Evolutionary conservation across 2,888 invertebrate genomes (phyloP).

Genomic region (Dolichomitus sp.): DNA sequence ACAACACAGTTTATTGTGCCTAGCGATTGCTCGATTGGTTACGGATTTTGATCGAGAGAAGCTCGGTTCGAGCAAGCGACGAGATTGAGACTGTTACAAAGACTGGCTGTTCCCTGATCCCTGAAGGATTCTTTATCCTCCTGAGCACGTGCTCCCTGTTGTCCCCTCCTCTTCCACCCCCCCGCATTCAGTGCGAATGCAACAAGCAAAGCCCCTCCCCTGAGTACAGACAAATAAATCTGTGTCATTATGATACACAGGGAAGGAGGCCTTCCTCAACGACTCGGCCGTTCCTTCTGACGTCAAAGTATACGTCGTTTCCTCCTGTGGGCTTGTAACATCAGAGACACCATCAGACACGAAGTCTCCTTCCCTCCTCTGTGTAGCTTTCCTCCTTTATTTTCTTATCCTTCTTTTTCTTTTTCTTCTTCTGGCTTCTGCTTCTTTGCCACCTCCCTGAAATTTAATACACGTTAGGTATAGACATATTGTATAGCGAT

Average conservation of each 20-base stretch:
- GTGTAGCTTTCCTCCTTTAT: not conserved
- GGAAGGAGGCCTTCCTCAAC: slow-evolving; percentile 64
- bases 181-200: slow-evolving; percentile 17
- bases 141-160: slow-evolving; percentile 47
- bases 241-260: slow-evolving; percentile 36
- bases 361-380: slow-evolving; percentile 39
- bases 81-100: slow-evolving; percentile 63
- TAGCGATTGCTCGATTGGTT: not conserved
- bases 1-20: not conserved
- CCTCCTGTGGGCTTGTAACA: slow-evolving; percentile 56
- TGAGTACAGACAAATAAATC: slow-evolving; percentile 29
- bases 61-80: slow-evolving; percentile 26
- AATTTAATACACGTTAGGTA: not conserved
- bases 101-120: slow-evolving; percentile 70
- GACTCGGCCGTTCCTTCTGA: slow-evolving; percentile 63
- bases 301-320: slow-evolving; percentile 70
- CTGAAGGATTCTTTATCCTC: slow-evolving; percentile 76
- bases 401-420: not conserved
- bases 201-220: slow-evolving; percentile 13
- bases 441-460: slow-evolving; percentile 7
- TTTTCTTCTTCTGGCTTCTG: not conserved
- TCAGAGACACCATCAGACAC: slow-evolving; percentile 14
- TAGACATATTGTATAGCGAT: slow-evolving; percentile 16
- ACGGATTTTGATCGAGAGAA: not conserved
- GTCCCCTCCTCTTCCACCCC: slow-evolving; percentile 20